Evolutionary conservation across 1,140 invertebrate genomes (phyloP).

Genomic region (Pseudomyrmex concolor): DNA sequence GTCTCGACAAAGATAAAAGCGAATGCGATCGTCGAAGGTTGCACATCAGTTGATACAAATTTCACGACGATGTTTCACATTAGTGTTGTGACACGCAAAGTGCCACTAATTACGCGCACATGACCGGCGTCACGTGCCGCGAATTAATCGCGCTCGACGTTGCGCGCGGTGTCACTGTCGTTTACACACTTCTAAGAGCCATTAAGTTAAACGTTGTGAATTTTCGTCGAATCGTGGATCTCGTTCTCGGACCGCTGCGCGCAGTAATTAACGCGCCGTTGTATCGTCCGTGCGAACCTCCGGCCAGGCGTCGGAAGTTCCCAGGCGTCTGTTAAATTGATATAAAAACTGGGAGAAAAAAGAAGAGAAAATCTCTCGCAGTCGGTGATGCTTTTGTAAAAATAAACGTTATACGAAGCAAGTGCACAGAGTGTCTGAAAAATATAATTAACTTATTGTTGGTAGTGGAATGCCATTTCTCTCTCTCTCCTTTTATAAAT

Average conservation of each 20-base stretch:
- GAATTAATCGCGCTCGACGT: conserved; percentile 21
- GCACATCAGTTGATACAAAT: conserved; percentile 48
- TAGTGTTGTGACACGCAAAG: not conserved
- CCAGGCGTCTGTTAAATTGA: conserved; percentile 6
- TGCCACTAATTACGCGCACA: conserved; percentile 32
- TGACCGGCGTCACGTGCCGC: conserved; percentile 36
- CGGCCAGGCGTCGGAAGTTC: not conserved
- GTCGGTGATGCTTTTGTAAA: not conserved
- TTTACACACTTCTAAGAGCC: conserved; percentile 49
- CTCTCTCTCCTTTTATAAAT: too few relatives aligned
- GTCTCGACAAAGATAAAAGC: conserved; percentile 26
- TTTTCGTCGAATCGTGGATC: conserved; percentile 34
- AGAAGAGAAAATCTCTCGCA: not conserved
- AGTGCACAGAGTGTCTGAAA: not conserved
- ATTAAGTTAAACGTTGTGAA: conserved; percentile 19
- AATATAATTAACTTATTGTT: too few relatives aligned
- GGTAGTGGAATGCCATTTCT: too few relatives aligned
- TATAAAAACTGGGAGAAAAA: not conserved
- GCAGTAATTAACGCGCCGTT: conserved; percentile 32
- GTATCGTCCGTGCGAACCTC: not conserved
- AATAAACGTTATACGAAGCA: not conserved
- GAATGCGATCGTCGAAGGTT: conserved; percentile 27
- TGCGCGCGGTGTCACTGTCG: conserved; percentile 31
- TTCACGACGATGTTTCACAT: conserved; percentile 24
- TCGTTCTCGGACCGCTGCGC: conserved; percentile 8